Evolutionary conservation across 1,140 invertebrate genomes (phyloP).

Genomic region (Hydropsyche tenuis): DNA sequence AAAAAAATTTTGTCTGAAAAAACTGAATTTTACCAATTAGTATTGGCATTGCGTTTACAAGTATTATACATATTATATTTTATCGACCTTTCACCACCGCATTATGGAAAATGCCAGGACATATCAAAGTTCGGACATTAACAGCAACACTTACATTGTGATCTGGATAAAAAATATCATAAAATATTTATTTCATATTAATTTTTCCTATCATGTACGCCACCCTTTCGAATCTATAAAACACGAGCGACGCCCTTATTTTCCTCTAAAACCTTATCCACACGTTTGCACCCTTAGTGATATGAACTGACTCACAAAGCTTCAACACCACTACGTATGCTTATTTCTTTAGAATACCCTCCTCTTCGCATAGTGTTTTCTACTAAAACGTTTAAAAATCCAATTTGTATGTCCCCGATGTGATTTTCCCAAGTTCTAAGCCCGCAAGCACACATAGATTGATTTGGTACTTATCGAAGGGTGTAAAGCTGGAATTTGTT

Average conservation of each 20-base stretch:
- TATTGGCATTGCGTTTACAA: too few species aligned
- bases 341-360: background rate
- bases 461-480: background rate
- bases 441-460: slow-evolving; percentile 5
- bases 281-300: slow-evolving; percentile 30
- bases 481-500: background rate
- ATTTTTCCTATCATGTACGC: too few species aligned
- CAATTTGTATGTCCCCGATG: slow-evolving; percentile 33
- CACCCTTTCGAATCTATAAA: too few species aligned
- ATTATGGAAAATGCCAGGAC: too few species aligned
- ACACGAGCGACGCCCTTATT: background rate
- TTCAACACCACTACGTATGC: background rate
- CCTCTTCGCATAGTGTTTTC: slow-evolving; percentile 4
- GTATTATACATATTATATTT: too few species aligned
- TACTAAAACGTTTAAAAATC: slow-evolving; percentile 37
- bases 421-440: slow-evolving; percentile 20
- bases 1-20: too few species aligned
- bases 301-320: slow-evolving; percentile 37
- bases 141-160: too few species aligned
- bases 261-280: slow-evolving; percentile 30
- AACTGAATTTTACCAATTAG: too few species aligned
- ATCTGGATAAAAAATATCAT: too few species aligned
- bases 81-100: too few species aligned
- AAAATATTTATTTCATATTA: too few species aligned
- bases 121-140: too few species aligned